Percentiles rank a stretch among this genome's conserved stretches.
Conservation (phyloP, 2,113 vertebrate genomes). For the Psammodynastes pulverulentus region DNA sequence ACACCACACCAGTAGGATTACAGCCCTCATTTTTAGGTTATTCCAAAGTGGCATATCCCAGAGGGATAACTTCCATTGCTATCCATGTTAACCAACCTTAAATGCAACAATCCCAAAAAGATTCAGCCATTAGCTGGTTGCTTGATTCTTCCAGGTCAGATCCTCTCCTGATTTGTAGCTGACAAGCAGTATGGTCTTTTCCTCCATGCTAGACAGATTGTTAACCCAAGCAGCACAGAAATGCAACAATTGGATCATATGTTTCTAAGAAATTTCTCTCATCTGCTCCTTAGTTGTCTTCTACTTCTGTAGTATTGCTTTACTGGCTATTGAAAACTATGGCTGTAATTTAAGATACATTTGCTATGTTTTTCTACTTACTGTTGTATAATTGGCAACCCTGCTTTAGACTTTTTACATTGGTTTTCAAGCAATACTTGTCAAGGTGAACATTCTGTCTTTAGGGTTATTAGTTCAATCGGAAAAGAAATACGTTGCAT, state of each 20-base stretch:
- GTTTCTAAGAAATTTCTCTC: background rate
- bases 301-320: background rate
- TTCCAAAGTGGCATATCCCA: background rate
- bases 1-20: background rate
- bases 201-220: background rate
- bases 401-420: background rate
- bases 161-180: background rate
- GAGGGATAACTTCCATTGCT: background rate
- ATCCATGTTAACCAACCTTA: background rate
- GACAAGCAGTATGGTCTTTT: background rate
- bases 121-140: background rate
- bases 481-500: background rate
- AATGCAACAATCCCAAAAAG: background rate
- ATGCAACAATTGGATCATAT: background rate
- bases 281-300: background rate
- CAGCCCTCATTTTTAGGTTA: background rate
- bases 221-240: background rate
- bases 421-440: background rate
- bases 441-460: background rate
- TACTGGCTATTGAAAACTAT: background rate
- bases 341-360: background rate
- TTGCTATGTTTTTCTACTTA: background rate
- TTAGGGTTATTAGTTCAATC: background rate
- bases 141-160: background rate
- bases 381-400: background rate